Base-by-base conservation (phyloP, 1,140 invertebrate genomes). In the Ceratina calcarata region DNA sequence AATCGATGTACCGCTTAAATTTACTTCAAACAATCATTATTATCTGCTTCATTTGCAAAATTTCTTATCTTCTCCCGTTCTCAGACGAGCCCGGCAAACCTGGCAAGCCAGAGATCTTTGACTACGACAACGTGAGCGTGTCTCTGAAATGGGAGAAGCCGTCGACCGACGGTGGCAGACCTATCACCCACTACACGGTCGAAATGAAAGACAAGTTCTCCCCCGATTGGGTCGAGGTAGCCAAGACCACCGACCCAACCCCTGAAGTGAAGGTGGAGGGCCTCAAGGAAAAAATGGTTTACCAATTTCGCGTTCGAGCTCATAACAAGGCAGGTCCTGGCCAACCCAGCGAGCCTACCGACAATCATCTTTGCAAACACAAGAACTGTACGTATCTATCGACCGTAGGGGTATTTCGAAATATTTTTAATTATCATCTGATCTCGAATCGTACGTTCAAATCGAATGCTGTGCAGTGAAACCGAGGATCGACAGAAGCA, bases 141-240 rank as follows among this genome's bases (percentile, higher is more conserved):
- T 96, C 96, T 1, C 93, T 99, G 24, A 96, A 96, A 91, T 99
- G 99, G 99, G 95, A 95, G 61, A 95, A 96, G 88, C 98, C 99
- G 16, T 95, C 95, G 45, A 96, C 94, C 80, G 98, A 99, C 91
- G 98, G 98, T 89, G 99, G 99, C 32, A 95, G 98, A 80, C 97
- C 98, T n/a, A 98, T 99, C 81, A 95, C 96, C 66, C 97, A 98
- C 85, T 99, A 99, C 88, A 95, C 98, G 27, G 95, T 99, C 65
- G 98, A 99, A 94, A 98, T 98, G 94, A 99, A 98, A 90, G 98
- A 99, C 89, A 99, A 99, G 94, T 97, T 97, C 87, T 94, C 96
- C 22, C 94, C 95, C 16, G 97, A 98, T 73, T 99, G 98, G 98
- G 94, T 94, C 37, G 97, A 99, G 94, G 96, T 98, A 15, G 92